Evolutionary conservation across 1,140 invertebrate species (phyloP).

Genomic region (Babylonia areolata): DNA sequence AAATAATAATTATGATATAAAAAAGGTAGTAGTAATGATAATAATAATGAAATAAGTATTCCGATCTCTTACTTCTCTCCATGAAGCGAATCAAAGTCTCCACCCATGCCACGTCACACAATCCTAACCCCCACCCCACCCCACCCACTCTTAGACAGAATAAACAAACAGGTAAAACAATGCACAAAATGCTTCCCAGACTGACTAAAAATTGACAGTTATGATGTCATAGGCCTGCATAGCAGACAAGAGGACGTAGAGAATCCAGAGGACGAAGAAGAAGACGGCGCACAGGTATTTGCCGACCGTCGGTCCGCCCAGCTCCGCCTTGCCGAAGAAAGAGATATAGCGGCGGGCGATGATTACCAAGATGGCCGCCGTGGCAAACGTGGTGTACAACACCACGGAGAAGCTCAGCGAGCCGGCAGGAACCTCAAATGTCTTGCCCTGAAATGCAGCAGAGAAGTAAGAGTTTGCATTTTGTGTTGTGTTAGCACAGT

Average conservation of each 20-base stretch:
- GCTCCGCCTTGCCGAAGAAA: constrained; percentile 80
- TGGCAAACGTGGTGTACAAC: constrained; percentile 78
- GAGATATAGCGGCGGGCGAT: constrained; percentile 76
- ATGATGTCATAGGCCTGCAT: constrained; percentile 76
- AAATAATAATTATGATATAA: no score
- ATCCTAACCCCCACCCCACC: no score
- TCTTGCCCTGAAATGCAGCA: constrained; percentile 78
- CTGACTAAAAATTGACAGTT: constrained; percentile 82
- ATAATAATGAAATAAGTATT: no score
- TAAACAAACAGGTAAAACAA: no score
- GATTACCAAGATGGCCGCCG: constrained; percentile 77
- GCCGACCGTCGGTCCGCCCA: constrained; percentile 78
- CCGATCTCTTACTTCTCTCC: no score
- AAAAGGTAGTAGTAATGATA: no score
- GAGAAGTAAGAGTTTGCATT: no score
- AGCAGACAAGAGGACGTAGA: constrained; percentile 78
- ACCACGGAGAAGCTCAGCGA: constrained; percentile 80
- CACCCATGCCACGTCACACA: no score
- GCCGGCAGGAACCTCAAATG: constrained; percentile 79
- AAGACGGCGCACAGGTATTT: constrained; percentile 74
- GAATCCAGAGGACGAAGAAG: constrained; percentile 78
- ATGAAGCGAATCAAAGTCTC: no score
- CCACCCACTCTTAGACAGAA: no score
- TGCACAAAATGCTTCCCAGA: no score
- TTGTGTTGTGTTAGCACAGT: no score